These are phyloP conservation scores for Salvelinus fontinalis DNA, from an alignment of 2,113 vertebrate species.

Conservation along the genomic window DNA sequence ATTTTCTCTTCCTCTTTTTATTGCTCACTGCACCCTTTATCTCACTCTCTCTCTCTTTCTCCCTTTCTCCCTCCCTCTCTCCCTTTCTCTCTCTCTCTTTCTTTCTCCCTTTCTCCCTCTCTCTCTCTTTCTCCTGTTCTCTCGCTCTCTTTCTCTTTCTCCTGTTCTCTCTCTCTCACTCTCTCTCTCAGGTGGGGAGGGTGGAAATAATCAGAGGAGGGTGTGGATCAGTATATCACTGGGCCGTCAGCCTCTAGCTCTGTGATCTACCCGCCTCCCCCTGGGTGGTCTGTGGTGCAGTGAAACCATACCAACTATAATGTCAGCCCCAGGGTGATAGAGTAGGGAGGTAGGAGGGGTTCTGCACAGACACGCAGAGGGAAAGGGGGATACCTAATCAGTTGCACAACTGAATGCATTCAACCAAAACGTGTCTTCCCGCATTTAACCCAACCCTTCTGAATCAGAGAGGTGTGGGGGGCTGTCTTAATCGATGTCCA, in stretches of 20 bases:
- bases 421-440: too few relatives aligned
- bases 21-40: slow-evolving; percentile 40
- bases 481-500: too few relatives aligned
- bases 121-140: slow-evolving; percentile 36
- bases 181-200: slow-evolving; percentile 34
- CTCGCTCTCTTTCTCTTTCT: slow-evolving; percentile 17
- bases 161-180: slow-evolving; percentile 1
- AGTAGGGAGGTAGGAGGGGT: neutral
- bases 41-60: slow-evolving; percentile 34
- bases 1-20: slow-evolving; percentile 53
- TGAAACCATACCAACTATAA: slow-evolving; percentile 50
- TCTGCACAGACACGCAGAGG: neutral
- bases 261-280: slow-evolving; percentile 74
- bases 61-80: slow-evolving; percentile 55
- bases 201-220: slow-evolving; percentile 39
- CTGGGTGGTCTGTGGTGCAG: slow-evolving; percentile 76
- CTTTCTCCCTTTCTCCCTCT: slow-evolving; percentile 19
- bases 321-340: slow-evolving; percentile 43
- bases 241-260: slow-evolving; percentile 67
- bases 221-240: slow-evolving; percentile 76
- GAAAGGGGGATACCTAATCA: neutral
- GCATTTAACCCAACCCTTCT: too few relatives aligned
- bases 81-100: slow-evolving; percentile 40
- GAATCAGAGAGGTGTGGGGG: too few relatives aligned
- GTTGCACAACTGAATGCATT: too few relatives aligned